Conservation (phyloP, 2,113 vertebrate species). For the Odontesthes bonariensis region DNA sequence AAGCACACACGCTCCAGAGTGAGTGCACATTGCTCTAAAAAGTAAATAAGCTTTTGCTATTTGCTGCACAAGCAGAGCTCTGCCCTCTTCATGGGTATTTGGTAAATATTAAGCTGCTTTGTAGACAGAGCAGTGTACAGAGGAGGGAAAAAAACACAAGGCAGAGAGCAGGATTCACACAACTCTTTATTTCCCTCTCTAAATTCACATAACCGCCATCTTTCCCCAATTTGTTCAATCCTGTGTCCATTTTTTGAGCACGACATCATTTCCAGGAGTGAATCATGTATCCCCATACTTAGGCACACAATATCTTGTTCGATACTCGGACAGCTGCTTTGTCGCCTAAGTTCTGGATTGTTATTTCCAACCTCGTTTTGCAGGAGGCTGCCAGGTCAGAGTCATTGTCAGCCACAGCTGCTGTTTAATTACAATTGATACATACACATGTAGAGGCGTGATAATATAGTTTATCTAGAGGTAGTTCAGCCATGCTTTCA, state of each 20-base stretch:
- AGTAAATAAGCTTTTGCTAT: constrained; percentile 28
- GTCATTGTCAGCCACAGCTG: background rate
- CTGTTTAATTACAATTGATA: background rate
- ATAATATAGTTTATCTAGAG: too few species aligned
- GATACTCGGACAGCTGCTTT: background rate
- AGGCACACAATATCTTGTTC: background rate
- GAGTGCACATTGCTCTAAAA: constrained; percentile 11
- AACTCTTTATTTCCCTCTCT: background rate
- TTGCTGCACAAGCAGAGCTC: constrained; percentile 17
- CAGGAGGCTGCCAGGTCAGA: background rate
- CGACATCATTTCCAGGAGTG: constrained; percentile 29
- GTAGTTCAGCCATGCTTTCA: background rate
- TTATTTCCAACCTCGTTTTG: background rate
- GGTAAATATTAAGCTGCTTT: constrained; percentile 31
- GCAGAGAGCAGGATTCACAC: background rate
- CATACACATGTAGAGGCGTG: background rate
- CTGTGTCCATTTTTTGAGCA: constrained; percentile 9
- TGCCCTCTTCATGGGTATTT: constrained; percentile 11
- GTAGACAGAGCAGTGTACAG: background rate
- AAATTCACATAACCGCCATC: constrained; percentile 13
- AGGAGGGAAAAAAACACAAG: background rate
- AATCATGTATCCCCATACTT: constrained; percentile 13
- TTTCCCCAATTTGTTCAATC: background rate
- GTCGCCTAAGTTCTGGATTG: background rate
- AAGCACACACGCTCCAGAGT: constrained; percentile 8